Conservation (phyloP, 2,888 invertebrate genomes). For the Stramonita haemastoma region DNA sequence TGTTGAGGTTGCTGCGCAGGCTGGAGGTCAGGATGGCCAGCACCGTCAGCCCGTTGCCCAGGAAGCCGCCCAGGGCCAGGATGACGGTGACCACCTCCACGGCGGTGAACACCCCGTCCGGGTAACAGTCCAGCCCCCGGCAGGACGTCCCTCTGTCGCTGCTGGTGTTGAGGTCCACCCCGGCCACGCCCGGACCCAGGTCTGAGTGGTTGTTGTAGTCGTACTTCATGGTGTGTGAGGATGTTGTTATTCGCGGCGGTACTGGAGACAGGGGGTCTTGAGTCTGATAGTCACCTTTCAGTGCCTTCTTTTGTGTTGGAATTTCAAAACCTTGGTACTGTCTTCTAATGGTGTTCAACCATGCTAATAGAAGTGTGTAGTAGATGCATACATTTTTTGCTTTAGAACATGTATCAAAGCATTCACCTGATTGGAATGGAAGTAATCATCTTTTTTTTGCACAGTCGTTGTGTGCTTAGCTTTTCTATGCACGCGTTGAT, state of each 20-base stretch:
- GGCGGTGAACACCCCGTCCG: slow-evolving; percentile 53
- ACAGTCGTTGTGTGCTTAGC: no score
- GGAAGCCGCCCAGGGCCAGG: slow-evolving; percentile 60
- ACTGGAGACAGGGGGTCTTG: no score
- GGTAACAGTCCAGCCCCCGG: slow-evolving; percentile 42
- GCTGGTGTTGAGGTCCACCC: background rate
- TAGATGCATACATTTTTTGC: no score
- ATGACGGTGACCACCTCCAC: slow-evolving; percentile 61
- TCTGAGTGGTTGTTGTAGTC: slow-evolving; percentile 9
- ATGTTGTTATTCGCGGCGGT: background rate
- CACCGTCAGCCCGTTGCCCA: slow-evolving; percentile 67
- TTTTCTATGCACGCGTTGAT: no score
- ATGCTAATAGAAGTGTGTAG: no score
- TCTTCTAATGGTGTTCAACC: no score
- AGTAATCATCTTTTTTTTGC: no score
- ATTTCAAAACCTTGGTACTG: no score
- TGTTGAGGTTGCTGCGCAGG: slow-evolving; percentile 66
- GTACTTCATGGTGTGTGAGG: slow-evolving; percentile 3
- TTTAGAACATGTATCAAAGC: no score
- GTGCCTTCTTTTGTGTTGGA: no score
- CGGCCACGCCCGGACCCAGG: background rate
- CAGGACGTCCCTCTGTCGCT: slow-evolving; percentile 17
- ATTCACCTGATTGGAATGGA: no score
- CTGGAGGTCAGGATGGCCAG: slow-evolving; percentile 67
- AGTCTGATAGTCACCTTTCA: no score